Evolutionary conservation across 2,797 vertebrate species (phyloP).

Genomic region (Cyclopterus lumpus): DNA sequence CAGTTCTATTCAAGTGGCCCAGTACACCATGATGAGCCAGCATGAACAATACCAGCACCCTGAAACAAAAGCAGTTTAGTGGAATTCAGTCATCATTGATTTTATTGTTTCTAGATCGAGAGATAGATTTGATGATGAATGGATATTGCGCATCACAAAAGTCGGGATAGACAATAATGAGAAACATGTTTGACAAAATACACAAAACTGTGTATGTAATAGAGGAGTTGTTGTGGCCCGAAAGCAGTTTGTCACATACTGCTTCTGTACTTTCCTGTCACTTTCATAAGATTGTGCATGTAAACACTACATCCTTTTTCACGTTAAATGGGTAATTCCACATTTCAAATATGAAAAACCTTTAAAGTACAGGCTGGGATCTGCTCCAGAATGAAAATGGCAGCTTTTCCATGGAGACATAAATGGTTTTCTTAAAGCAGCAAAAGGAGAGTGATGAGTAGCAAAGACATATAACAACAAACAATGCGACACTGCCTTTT

Average conservation of each 20-base stretch:
- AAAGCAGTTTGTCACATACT: background rate
- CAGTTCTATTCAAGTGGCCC: too few relatives aligned
- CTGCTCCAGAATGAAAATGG: constrained; percentile 24
- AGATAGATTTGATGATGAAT: too few relatives aligned
- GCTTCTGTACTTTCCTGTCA: background rate
- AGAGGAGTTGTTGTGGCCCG: background rate
- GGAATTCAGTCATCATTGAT: too few relatives aligned
- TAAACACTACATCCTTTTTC: background rate
- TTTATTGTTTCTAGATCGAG: too few relatives aligned
- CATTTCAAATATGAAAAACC: background rate
- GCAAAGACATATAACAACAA: background rate
- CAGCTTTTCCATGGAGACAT: constrained; percentile 9
- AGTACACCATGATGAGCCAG: too few relatives aligned
- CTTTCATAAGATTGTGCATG: background rate
- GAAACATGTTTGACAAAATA: background rate
- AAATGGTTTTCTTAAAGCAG: constrained; percentile 16
- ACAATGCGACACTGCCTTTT: background rate
- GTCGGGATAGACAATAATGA: too few relatives aligned
- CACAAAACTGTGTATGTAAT: background rate
- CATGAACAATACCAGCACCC: too few relatives aligned
- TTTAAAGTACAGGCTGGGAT: background rate
- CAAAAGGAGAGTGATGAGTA: constrained; percentile 6
- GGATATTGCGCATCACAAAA: too few relatives aligned
- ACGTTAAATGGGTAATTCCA: background rate
- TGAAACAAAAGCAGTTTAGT: background rate